Base-by-base conservation (phyloP, 2,888 invertebrate species). In the Eristalis intricaria region DNA sequence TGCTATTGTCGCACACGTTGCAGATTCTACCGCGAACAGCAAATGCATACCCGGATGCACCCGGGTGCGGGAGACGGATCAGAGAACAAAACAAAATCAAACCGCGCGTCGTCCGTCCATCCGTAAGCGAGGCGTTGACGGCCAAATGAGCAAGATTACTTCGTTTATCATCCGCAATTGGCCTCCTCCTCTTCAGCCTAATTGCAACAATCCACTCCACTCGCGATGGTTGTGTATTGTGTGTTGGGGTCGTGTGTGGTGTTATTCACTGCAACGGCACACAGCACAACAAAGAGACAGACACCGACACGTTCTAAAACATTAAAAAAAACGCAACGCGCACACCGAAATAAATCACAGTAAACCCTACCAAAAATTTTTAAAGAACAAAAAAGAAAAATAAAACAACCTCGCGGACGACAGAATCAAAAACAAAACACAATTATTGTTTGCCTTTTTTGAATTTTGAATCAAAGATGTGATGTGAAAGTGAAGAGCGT, bases 141-240 rank as follows among this genome's bases (percentile, higher is more conserved):
- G 68, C 58, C 64, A 65, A 69, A 78, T 78, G 69, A 78, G 63
- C 81, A 64, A 74, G 63, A 71, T 73, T 64, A 69, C 75, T 80
- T 77, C 81, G 81, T 81, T 81, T 73, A 85, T 81, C 76, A 38
- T 85, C 73, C 78, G 3, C 26, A 85, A 81, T 85, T 81, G 66
- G 71, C 35, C 58, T 63, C 32, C 63, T 63, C 32, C 69, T 85
- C 81, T 85, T 85, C 68, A 81, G 76, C 65, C 70, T 61, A 86
- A 81, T 74, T 78, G 77, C 73, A 77, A 60, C 76, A 80, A 80
- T 77, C 56, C 64, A 80, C 84, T 77, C 38, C 64, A 78, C 63
- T 77, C 77, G 80, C 77, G 77, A 40, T 85, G 10, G 4, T 38
- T n/a, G 15, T 29, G 56, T 60, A 43, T 40, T 56, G 35, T 22